These are phyloP conservation scores for Charina bottae DNA, from an alignment of 2,113 vertebrate genomes.

Conservation along the genomic window DNA sequence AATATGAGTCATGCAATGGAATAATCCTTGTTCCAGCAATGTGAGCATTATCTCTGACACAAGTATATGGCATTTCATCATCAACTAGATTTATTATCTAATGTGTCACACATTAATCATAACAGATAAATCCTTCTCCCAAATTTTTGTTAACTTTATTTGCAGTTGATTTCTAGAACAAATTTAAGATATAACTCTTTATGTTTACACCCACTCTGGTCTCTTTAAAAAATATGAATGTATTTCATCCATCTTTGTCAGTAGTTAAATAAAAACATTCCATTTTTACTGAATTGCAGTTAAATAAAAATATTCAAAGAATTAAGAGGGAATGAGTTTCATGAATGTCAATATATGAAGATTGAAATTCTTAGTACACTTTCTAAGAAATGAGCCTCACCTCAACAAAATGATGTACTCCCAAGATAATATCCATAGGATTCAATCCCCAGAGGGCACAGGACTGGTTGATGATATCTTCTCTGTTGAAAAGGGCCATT, in stretches of 20 bases:
- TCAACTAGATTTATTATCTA: conserved; percentile 15
- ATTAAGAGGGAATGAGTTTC: background rate
- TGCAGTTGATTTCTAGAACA: conserved; percentile 5
- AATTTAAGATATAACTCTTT: background rate
- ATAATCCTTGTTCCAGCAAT: background rate
- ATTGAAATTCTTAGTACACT: background rate
- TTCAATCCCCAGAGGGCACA: too few relatives aligned
- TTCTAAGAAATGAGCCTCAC: background rate
- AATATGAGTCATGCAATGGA: background rate
- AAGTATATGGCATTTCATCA: conserved; percentile 14
- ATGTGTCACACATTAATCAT: background rate
- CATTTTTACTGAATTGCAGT: background rate
- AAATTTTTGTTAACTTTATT: background rate
- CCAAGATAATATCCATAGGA: background rate
- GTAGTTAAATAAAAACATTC: background rate
- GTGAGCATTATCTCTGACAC: background rate
- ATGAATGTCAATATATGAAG: background rate
- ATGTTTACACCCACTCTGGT: background rate
- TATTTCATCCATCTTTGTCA: background rate
- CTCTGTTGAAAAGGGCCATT: too few relatives aligned
- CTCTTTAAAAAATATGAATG: background rate
- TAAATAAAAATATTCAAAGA: background rate
- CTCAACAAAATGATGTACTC: background rate
- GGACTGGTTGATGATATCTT: too few relatives aligned
- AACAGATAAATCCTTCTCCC: background rate